Percentiles rank a stretch among this genome's conserved stretches.
Evolutionary conservation across 2,797 vertebrate species (phyloP).

Genomic region (Psittacula derbiana): DNA sequence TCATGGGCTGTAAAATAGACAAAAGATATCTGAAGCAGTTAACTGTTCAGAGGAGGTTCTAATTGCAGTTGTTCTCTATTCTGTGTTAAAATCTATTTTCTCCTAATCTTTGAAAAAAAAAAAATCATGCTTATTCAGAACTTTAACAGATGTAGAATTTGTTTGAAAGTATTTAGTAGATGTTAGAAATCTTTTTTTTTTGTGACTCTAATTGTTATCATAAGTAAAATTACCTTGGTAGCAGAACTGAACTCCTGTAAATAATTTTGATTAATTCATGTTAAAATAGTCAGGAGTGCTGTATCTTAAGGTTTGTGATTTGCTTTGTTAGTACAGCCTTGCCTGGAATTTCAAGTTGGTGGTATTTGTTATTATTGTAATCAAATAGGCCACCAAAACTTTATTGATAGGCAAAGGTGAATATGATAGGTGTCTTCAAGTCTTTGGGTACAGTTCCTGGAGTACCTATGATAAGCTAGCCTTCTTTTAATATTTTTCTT

Average conservation of each 20-base stretch:
- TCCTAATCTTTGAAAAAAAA: neutral
- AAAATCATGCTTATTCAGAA: neutral
- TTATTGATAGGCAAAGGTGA: neutral
- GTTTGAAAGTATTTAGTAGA: neutral
- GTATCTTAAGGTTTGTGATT: neutral
- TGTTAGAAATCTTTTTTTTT: neutral
- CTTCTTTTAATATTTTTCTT: neutral
- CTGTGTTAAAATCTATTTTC: neutral
- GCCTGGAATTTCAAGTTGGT: neutral
- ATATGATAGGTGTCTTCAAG: neutral
- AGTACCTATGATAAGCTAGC: neutral
- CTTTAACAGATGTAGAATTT: neutral
- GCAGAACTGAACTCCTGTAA: neutral
- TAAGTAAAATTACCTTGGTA: neutral
- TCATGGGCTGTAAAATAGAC: neutral
- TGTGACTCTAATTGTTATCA: neutral
- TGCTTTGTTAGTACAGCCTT: neutral
- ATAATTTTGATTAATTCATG: neutral
- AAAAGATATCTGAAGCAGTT: neutral
- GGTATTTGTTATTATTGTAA: neutral
- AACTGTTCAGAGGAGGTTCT: neutral
- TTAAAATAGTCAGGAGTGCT: neutral
- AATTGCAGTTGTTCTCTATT: neutral
- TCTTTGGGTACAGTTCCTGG: neutral
- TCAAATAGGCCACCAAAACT: neutral